Base-by-base conservation (phyloP, 1,140 invertebrate species). In the Pseudomyrmex gracilis region DNA sequence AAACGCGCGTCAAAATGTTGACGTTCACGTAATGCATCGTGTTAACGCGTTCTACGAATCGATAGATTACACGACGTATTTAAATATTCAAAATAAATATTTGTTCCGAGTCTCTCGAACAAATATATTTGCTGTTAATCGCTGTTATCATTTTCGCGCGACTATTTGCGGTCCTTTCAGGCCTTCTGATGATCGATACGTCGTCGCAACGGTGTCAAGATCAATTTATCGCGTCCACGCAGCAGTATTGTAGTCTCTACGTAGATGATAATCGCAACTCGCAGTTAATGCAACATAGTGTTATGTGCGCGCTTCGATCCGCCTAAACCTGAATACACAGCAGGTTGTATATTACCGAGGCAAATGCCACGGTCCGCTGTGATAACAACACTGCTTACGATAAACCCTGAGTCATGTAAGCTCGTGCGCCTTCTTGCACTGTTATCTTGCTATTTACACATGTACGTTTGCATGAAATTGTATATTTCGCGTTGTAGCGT, bases 241-340 rank as follows among this genome's bases (percentile, higher is more conserved):
- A 80, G 76, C 58, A 71, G 55, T 55, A 60, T 80, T 80, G 76
- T 80, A 70, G 66, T 80, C 76, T 80, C 76, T 71, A 80, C 76
- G 66, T 20, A 80, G 76, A 80, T 80, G 66, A 80, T 80, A 80
- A 80, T 80, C 76, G 76, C 66, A 5, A 66, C 53, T 58, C 58
- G 76, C 76, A 80, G 76, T 80, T 80, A 80, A 80, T 80, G 76
- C 76, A 80, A 80, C 76, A 80, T 80, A 80, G 76, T 80, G 76
- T 80, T 80, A 80, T 80, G 76, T 71, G 76, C 64, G 66, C 64
- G 66, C 64, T 70, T 57, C 76, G 76, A 80, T 80, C 76, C 76
- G 76, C 76, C 76, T 80, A 80, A 80, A 80, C 76, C 76, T 80
- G 76, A 71, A 71, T 80, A 80, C 76, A 80, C 76, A 80, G 76